A percentile compares a stretch with the other conserved stretches of the same genome.
Evolutionary conservation across 2,113 vertebrate species (phyloP).

Genomic region (Corapipo altera): DNA sequence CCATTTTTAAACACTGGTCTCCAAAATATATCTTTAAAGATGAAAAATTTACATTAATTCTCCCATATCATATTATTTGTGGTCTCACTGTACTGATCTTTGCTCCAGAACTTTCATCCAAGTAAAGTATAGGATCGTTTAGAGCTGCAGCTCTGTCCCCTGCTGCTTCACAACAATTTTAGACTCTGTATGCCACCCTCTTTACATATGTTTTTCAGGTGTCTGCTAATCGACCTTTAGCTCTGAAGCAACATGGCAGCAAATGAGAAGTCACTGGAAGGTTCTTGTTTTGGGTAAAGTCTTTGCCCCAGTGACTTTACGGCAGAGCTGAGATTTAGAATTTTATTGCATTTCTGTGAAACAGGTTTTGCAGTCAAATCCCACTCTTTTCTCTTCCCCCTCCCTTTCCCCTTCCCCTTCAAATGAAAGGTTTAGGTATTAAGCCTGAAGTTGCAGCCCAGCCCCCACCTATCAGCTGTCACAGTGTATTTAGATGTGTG

Average conservation of each 20-base stretch:
- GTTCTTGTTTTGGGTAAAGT: background rate
- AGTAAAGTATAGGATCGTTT: slow-evolving; percentile 1
- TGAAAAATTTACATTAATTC: background rate
- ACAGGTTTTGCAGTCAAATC: background rate
- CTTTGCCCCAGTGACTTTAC: background rate
- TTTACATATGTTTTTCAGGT: background rate
- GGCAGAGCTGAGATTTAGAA: background rate
- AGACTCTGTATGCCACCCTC: background rate
- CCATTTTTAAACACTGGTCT: background rate
- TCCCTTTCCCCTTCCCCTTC: background rate
- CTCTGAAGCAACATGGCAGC: background rate
- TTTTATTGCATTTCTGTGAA: background rate
- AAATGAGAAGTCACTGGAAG: background rate
- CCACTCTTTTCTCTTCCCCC: background rate
- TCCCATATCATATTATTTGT: background rate
- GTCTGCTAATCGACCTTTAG: background rate
- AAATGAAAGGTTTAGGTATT: background rate
- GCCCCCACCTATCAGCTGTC: background rate
- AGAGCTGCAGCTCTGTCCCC: background rate
- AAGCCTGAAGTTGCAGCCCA: background rate
- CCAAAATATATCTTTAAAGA: background rate
- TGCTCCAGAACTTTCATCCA: background rate
- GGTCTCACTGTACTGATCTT: background rate
- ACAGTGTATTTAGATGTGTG: background rate
- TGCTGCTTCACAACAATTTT: background rate